Percentiles rank a stretch among this genome's conserved stretches.
Conservation (phyloP, 2,113 vertebrate species). For the Antennarius striatus region DNA sequence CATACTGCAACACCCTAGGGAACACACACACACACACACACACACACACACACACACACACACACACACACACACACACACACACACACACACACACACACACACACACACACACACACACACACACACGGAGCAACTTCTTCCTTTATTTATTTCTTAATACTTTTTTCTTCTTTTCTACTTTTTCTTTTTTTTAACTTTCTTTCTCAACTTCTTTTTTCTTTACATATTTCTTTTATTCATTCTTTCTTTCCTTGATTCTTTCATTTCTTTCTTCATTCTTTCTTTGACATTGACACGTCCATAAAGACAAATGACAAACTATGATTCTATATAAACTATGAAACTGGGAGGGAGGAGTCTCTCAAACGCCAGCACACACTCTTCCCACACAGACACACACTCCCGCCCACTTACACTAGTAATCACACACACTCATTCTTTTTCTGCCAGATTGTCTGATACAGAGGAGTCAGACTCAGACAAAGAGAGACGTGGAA, state of each 20-base stretch:
- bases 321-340: no score
- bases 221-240: no score
- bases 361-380: conserved; percentile 39
- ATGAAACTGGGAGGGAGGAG: conserved; percentile 45
- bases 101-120: neutral
- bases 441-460: conserved; percentile 55
- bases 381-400: conserved; percentile 47
- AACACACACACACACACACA: conserved; percentile 13
- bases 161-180: no score
- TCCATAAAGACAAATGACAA: no score
- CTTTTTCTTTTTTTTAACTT: no score
- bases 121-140: no score
- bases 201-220: no score
- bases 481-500: conserved; percentile 52
- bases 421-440: conserved; percentile 68
- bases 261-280: neutral
- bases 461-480: conserved; percentile 57
- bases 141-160: no score
- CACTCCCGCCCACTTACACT: conserved; percentile 68
- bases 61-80: neutral
- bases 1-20: conserved; percentile 36
- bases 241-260: no score
- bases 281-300: neutral
- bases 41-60: conserved; percentile 15
- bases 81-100: neutral